A percentile compares a stretch with the other conserved stretches of the same genome.
Evolutionary conservation across 1,140 invertebrate genomes (phyloP).

Genomic region (Xylocopa sonorina): DNA sequence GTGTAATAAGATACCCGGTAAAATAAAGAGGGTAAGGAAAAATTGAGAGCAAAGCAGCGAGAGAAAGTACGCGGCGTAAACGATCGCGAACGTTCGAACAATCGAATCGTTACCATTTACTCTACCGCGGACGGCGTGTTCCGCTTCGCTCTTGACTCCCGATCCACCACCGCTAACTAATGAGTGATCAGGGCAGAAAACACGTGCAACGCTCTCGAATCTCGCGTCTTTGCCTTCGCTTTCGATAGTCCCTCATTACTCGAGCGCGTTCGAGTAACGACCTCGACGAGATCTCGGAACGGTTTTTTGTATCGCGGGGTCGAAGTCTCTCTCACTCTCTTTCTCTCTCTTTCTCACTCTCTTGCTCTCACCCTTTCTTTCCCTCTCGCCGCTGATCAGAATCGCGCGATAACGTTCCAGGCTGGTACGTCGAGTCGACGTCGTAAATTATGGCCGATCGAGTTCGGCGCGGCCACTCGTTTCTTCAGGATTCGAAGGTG

Average conservation of each 20-base stretch:
- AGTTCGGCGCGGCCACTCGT: conserved; percentile 40
- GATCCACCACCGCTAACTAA: conserved; percentile 40
- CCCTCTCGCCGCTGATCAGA: conserved; percentile 53
- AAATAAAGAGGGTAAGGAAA: not conserved
- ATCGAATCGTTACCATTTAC: conserved; percentile 5
- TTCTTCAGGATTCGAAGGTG: conserved; percentile 51
- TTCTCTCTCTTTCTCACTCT: too few species aligned
- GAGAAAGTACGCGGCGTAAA: not conserved
- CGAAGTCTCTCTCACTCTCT: too few species aligned
- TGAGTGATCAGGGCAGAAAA: conserved; percentile 49
- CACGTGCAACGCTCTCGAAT: conserved; percentile 40
- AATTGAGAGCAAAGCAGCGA: too few species aligned
- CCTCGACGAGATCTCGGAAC: conserved; percentile 58
- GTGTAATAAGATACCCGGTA: not conserved
- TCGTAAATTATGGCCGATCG: conserved; percentile 59
- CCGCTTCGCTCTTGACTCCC: not conserved
- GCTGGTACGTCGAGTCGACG: conserved; percentile 46
- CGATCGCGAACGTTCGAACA: not conserved
- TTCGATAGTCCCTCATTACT: conserved; percentile 66
- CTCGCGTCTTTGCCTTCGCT: conserved; percentile 46
- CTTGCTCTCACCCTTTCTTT: too few species aligned
- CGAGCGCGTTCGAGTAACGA: conserved; percentile 61
- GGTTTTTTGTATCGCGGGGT: conserved; percentile 61
- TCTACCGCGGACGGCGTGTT: not conserved
- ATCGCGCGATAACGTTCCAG: conserved; percentile 51